A percentile compares a stretch with the other conserved stretches of the same genome.
Evolutionary conservation across 1,140 invertebrate species (phyloP).

Genomic region (Heliconius congener): DNA sequence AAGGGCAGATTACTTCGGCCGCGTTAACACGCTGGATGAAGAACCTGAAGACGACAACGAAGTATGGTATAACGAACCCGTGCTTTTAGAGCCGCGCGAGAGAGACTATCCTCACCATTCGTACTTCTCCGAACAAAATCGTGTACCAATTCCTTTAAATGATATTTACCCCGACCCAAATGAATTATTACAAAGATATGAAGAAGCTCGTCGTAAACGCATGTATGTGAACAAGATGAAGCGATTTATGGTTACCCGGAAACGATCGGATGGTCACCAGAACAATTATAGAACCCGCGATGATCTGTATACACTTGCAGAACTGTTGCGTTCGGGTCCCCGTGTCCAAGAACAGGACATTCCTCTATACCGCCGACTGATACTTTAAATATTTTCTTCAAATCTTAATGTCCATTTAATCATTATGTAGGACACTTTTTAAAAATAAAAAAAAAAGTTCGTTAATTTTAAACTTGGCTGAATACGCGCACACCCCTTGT

Average conservation of each 20-base stretch:
- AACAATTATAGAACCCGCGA: conserved; percentile 60
- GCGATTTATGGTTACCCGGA: conserved; percentile 79
- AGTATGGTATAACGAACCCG: conserved; percentile 77
- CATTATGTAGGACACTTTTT: conserved; percentile 16
- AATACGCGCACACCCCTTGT: conserved; percentile 36
- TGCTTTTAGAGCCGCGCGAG: conserved; percentile 63
- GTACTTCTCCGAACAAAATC: conserved; percentile 75
- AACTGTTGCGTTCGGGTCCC: conserved; percentile 75
- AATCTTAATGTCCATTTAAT: conserved; percentile 52
- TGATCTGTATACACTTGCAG: conserved; percentile 77
- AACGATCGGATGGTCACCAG: conserved; percentile 65
- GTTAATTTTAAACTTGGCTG: conserved; percentile 21
- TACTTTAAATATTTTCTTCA: conserved; percentile 66
- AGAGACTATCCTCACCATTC: conserved; percentile 70
- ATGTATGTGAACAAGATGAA: conserved; percentile 78
- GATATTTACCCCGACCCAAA: conserved; percentile 68
- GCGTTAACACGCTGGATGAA: conserved; percentile 62
- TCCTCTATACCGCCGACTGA: conserved; percentile 76
- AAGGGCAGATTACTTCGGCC: conserved; percentile 72
- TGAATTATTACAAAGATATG: conserved; percentile 69
- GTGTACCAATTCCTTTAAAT: conserved; percentile 64
- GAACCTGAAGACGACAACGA: conserved; percentile 74
- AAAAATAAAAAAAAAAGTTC: background rate
- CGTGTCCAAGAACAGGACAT: conserved; percentile 73
- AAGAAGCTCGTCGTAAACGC: conserved; percentile 77